These are phyloP conservation scores for Cephus pulcher DNA, from an alignment of 2,888 invertebrate species.

Conservation along the genomic window DNA sequence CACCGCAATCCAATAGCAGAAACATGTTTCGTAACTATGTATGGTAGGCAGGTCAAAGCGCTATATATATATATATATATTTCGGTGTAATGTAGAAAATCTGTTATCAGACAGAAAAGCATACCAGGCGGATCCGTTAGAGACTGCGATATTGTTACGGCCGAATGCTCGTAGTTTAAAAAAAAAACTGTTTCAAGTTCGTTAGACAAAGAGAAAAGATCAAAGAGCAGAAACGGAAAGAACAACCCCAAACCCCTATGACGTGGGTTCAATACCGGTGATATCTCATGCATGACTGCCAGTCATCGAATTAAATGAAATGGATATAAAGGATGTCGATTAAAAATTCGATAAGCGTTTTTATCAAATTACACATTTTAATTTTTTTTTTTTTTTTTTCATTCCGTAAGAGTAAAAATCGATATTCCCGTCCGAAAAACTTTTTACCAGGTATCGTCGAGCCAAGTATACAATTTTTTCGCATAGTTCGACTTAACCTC, in stretches of 20 bases:
- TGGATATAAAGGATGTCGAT: neutral
- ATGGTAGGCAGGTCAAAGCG: neutral
- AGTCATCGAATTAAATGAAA: neutral
- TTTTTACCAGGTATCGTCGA: neutral
- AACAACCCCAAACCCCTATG: neutral
- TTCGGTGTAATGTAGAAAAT: neutral
- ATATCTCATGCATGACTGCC: neutral
- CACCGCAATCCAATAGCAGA: conserved; percentile 37
- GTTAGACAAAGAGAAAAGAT: neutral
- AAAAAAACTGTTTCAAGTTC: neutral
- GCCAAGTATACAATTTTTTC: neutral
- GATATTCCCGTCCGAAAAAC: neutral
- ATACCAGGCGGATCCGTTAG: neutral
- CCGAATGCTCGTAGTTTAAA: neutral
- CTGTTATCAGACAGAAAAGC: neutral
- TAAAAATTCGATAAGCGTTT: neutral
- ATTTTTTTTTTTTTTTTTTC: neutral
- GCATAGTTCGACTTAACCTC: no score
- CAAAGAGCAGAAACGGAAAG: neutral
- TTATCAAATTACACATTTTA: neutral
- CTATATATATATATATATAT: neutral
- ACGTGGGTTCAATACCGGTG: neutral
- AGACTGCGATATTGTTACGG: neutral
- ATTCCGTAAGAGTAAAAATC: neutral
- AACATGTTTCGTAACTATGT: conserved; percentile 12